Percentiles rank a stretch among this genome's conserved stretches.
These are phyloP conservation scores for Polypedilum pembai DNA, from an alignment of 1,140 invertebrate genomes.

Conservation along the genomic window DNA sequence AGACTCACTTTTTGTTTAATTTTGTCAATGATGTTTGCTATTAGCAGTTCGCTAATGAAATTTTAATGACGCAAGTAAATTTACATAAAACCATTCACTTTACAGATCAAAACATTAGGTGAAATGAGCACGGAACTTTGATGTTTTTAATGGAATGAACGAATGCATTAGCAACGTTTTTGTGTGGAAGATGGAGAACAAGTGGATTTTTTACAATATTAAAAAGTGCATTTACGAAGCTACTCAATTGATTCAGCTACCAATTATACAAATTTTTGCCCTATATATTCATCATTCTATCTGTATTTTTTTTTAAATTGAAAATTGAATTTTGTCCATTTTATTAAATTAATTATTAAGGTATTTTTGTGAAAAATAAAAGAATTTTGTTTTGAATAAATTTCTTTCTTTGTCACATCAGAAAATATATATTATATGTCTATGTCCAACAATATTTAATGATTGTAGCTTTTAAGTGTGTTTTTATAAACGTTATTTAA, in stretches of 20 bases:
- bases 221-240: background rate
- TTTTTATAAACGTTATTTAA: background rate
- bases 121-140: constrained; percentile 25
- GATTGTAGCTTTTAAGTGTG: constrained; percentile 1
- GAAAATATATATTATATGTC: too few species aligned
- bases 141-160: background rate
- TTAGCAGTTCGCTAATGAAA: background rate
- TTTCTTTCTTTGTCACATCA: too few species aligned
- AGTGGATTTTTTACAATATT: background rate
- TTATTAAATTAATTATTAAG: too few species aligned
- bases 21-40: background rate
- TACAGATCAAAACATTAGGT: constrained; percentile 24
- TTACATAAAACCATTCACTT: background rate
- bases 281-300: background rate
- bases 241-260: background rate
- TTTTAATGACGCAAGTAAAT: constrained; percentile 22
- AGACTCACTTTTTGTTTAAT: background rate
- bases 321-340: too few species aligned
- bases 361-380: too few species aligned
- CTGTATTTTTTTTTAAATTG: too few species aligned
- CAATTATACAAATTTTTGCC: background rate
- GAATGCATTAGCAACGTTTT: background rate
- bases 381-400: too few species aligned
- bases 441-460: background rate
- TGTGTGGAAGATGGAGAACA: background rate